These are phyloP conservation scores for Heliothis peltigera DNA, from an alignment of 2,888 invertebrate species.

Conservation along the genomic window DNA sequence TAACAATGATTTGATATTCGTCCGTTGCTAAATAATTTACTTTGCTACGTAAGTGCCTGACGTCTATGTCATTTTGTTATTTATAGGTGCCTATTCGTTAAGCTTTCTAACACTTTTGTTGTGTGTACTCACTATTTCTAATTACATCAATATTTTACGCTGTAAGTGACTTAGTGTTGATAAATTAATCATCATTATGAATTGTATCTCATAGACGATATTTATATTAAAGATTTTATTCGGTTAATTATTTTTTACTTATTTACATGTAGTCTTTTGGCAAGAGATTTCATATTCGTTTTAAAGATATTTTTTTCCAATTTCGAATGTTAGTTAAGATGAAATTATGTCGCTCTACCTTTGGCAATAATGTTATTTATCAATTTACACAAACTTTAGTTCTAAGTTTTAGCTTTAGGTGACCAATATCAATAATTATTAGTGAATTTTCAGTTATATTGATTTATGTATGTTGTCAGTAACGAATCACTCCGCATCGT, in stretches of 20 bases:
- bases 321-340: neutral
- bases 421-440: conserved; percentile 10
- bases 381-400: conserved; percentile 21
- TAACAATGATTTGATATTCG: conserved; percentile 6
- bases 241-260: neutral
- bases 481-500: neutral
- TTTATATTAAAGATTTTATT: conserved; percentile 4
- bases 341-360: conserved; percentile 11
- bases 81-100: conserved; percentile 12
- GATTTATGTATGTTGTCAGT: conserved; percentile 5
- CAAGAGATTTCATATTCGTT: neutral
- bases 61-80: conserved; percentile 18
- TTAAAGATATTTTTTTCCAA: neutral
- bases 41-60: conserved; percentile 39
- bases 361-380: conserved; percentile 49
- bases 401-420: conserved; percentile 35
- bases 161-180: conserved; percentile 9
- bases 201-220: neutral
- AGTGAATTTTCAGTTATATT: neutral
- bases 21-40: conserved; percentile 16
- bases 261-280: neutral
- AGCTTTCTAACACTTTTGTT: conserved; percentile 1
- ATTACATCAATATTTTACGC: conserved; percentile 6
- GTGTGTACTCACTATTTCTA: conserved; percentile 15
- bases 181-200: conserved; percentile 1